phyloP scores from a whole-genome alignment of 2,888 invertebrate genomes.

The Troilus luridus region DNA sequence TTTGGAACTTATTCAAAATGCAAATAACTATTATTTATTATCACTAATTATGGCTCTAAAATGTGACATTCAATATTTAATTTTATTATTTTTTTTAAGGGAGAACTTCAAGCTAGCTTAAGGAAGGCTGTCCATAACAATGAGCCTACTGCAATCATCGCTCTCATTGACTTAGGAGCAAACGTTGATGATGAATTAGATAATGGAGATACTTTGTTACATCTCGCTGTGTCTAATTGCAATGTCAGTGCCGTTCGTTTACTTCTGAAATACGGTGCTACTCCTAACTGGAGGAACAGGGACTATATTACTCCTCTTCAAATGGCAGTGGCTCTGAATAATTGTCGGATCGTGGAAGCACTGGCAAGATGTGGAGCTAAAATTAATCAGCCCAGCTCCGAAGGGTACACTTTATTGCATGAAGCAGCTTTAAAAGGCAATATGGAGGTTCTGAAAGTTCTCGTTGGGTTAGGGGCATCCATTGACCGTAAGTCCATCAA shows the following conservation, averaged over 20 bases:
- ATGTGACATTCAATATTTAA: neutral
- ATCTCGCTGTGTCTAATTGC: constrained; percentile 22
- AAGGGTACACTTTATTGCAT: constrained; percentile 2
- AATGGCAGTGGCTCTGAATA: constrained; percentile 9
- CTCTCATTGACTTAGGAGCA: neutral
- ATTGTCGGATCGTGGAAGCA: neutral
- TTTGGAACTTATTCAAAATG: neutral
- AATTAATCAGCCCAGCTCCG: neutral
- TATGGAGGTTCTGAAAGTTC: neutral
- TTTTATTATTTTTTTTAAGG: neutral
- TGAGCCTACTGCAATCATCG: neutral
- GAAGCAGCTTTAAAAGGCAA: constrained; percentile 42
- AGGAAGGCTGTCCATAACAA: neutral
- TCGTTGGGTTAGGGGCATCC: neutral
- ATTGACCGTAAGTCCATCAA: neutral
- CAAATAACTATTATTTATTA: neutral
- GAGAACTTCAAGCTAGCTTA: constrained; percentile 19
- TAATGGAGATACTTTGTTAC: constrained; percentile 20
- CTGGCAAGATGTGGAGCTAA: neutral
- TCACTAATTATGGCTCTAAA: neutral
- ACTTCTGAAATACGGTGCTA: neutral
- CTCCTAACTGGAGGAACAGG: constrained; percentile 27
- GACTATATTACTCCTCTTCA: constrained; percentile 33
- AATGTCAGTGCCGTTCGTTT: neutral
- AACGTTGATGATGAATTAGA: constrained; percentile 33